Evolutionary conservation across 2,113 vertebrate genomes (phyloP).

Genomic region (Urocynchramus pylzowi): DNA sequence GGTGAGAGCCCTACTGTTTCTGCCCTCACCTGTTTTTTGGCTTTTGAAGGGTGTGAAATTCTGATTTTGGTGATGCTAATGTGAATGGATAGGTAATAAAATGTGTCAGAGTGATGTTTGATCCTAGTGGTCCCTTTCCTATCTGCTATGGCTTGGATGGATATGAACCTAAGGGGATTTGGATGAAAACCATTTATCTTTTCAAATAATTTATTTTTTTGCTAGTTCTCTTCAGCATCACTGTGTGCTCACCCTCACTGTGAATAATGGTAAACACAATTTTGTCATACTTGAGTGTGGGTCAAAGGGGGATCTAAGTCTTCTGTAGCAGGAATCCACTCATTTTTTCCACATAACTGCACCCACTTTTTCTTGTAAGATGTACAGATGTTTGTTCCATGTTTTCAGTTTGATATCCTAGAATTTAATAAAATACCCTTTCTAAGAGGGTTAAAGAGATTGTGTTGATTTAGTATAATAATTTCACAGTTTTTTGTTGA

Average conservation of each 20-base stretch:
- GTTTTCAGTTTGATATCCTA: neutral
- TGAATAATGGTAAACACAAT: neutral
- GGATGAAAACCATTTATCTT: neutral
- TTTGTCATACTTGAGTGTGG: neutral
- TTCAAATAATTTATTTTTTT: neutral
- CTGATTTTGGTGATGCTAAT: neutral
- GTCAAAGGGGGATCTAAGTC: neutral
- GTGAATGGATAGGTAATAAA: neutral
- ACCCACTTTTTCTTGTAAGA: neutral
- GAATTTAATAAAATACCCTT: neutral
- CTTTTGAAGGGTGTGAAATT: neutral
- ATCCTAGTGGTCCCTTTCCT: neutral
- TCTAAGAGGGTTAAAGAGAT: neutral
- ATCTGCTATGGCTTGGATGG: neutral
- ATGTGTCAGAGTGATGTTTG: neutral
- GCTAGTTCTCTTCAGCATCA: neutral
- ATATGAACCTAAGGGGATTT: neutral
- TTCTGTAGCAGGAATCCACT: neutral
- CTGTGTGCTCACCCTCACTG: neutral
- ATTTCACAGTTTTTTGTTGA: neutral
- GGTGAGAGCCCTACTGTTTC: neutral
- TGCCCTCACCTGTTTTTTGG: rapidly evolving
- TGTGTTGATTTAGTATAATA: neutral
- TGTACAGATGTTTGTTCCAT: neutral
- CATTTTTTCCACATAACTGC: neutral